Conservation (phyloP, 2,888 invertebrate genomes). For the Tortricodes alternella region DNA sequence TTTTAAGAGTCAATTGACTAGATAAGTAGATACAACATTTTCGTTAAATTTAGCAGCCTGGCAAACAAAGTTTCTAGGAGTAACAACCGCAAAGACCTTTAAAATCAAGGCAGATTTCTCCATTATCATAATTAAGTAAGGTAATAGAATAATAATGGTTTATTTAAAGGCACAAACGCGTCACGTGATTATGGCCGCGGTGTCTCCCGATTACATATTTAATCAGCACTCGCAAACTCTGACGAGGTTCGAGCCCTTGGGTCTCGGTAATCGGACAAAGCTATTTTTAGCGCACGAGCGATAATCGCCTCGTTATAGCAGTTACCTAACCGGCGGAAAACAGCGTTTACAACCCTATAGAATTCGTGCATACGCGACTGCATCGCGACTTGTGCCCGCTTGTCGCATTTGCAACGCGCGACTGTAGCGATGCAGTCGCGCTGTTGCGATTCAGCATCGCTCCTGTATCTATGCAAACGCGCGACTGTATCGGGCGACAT, state of each 20-base stretch:
- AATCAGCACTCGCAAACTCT: conserved; percentile 54
- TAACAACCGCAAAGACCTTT: background rate
- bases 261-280: conserved; percentile 51
- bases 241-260: conserved; percentile 26
- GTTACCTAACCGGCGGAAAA: background rate
- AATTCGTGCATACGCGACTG: too few relatives aligned
- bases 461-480: too few relatives aligned
- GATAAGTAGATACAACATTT: too few relatives aligned
- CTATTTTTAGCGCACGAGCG: conserved; percentile 45
- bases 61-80: background rate
- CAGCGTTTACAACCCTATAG: background rate
- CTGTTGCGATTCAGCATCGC: too few relatives aligned
- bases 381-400: too few relatives aligned
- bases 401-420: too few relatives aligned
- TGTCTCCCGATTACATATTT: conserved; percentile 56
- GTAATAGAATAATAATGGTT: background rate
- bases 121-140: background rate
- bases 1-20: too few relatives aligned
- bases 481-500: too few relatives aligned
- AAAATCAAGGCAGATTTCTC: background rate
- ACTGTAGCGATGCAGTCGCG: too few relatives aligned
- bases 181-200: background rate
- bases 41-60: background rate
- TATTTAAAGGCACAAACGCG: conserved; percentile 6
- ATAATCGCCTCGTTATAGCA: background rate